Conservation (phyloP, 1,140 invertebrate species). For the Helicorthomorpha holstii region DNA sequence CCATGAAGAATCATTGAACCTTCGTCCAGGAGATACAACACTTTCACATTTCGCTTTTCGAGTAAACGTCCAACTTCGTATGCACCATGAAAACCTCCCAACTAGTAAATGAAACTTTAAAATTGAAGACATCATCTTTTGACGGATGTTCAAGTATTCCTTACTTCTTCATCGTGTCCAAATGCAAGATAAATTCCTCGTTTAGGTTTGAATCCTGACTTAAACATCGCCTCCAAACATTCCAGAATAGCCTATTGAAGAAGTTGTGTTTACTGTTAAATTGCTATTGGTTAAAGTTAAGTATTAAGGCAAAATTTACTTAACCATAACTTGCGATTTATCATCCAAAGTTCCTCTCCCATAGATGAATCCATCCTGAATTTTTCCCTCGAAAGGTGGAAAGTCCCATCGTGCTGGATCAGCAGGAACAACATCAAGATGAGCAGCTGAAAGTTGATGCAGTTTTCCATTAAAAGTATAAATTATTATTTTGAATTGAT, state of each 20-base stretch:
- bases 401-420: slow-evolving; percentile 29
- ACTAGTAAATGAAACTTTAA: slow-evolving; percentile 18
- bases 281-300: too few relatives aligned
- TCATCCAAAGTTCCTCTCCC: slow-evolving; percentile 37
- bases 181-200: slow-evolving; percentile 38
- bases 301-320: too few relatives aligned
- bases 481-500: background rate
- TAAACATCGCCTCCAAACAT: slow-evolving; percentile 31
- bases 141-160: slow-evolving; percentile 4
- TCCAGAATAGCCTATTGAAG: slow-evolving; percentile 32
- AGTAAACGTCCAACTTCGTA: slow-evolving; percentile 24
- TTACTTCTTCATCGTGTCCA: slow-evolving; percentile 44
- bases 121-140: background rate
- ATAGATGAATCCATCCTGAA: slow-evolving; percentile 32
- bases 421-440: slow-evolving; percentile 41
- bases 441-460: slow-evolving; percentile 32
- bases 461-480: background rate
- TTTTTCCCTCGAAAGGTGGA: slow-evolving; percentile 32
- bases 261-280: slow-evolving; percentile 1
- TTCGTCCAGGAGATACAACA: slow-evolving; percentile 39
- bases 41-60: slow-evolving; percentile 20
- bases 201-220: slow-evolving; percentile 24
- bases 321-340: slow-evolving; percentile 34
- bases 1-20: slow-evolving; percentile 28
- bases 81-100: slow-evolving; percentile 29